A percentile compares a stretch with the other conserved stretches of the same genome.
phyloP scores from a whole-genome alignment of 2,888 invertebrate species.

The Pandemis heparana region DNA sequence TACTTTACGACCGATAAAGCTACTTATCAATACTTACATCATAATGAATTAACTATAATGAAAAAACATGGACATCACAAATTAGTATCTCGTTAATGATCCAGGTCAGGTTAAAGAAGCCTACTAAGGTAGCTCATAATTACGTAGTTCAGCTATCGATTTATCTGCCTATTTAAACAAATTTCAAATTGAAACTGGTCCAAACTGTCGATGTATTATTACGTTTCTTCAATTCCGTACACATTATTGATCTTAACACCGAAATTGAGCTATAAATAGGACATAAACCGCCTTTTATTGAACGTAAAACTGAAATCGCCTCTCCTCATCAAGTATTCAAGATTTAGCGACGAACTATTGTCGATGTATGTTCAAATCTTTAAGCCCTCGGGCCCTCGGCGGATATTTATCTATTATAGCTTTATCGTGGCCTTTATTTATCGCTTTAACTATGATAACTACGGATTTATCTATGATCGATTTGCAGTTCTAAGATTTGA shows the following conservation, averaged over 20 bases:
- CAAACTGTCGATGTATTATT: slow-evolving; percentile 1
- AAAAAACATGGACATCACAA: neutral
- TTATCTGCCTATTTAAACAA: neutral
- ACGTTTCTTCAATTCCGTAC: slow-evolving; percentile 22
- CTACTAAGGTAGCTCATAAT: neutral
- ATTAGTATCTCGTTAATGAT: neutral
- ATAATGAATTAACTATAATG: slow-evolving; percentile 1
- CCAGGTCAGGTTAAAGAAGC: neutral
- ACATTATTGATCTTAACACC: slow-evolving; percentile 54
- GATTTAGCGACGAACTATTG: slow-evolving; percentile 49
- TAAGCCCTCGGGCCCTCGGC: slow-evolving; percentile 43
- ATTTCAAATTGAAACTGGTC: neutral
- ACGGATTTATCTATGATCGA: slow-evolving; percentile 46
- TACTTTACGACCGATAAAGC: neutral
- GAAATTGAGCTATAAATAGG: slow-evolving; percentile 59
- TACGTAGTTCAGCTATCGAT: neutral
- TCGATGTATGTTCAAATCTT: slow-evolving; percentile 40
- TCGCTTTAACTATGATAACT: slow-evolving; percentile 44
- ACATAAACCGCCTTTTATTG: slow-evolving; percentile 58
- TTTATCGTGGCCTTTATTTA: slow-evolving; percentile 51
- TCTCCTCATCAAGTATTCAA: slow-evolving; percentile 59
- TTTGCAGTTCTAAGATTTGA: slow-evolving; percentile 24
- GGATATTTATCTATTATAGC: slow-evolving; percentile 41
- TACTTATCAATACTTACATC: neutral
- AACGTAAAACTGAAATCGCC: slow-evolving; percentile 54